Conservation (phyloP, 2,888 invertebrate genomes). For the Meiosimyza platycephala region DNA sequence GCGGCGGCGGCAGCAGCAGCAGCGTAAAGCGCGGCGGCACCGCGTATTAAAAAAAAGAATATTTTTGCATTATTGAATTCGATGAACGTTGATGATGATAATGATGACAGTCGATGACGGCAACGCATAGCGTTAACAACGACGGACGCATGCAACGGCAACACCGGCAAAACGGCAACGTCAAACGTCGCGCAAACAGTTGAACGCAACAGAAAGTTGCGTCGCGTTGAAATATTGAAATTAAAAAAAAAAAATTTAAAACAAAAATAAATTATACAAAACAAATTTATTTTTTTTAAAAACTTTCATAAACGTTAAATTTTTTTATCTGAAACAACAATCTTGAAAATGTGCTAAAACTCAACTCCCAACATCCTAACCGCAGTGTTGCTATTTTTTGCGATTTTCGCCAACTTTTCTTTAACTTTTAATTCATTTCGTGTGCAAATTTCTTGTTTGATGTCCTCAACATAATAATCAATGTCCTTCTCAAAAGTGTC, state of each 20-base stretch:
- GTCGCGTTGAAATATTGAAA: conserved; percentile 33
- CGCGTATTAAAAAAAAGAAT: too few relatives aligned
- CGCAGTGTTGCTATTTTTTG: too few relatives aligned
- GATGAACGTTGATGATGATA: conserved; percentile 44
- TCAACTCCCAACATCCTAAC: too few relatives aligned
- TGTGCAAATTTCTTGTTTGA: too few relatives aligned
- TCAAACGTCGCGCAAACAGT: not conserved
- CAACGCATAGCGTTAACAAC: conserved; percentile 54
- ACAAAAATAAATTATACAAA: conserved; percentile 20
- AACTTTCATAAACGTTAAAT: conserved; percentile 14
- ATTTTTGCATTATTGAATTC: not conserved
- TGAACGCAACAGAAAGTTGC: not conserved
- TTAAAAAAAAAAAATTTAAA: conserved; percentile 25
- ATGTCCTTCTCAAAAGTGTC: too few relatives aligned
- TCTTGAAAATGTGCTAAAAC: too few relatives aligned
- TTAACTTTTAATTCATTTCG: too few relatives aligned
- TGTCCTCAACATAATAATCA: too few relatives aligned
- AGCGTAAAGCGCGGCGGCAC: conserved; percentile 9
- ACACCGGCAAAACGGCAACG: not conserved
- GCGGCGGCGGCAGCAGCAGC: conserved; percentile 27
- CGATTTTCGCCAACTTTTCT: too few relatives aligned
- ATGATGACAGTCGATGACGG: conserved; percentile 58
- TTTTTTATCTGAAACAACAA: not conserved
- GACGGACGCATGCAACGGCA: not conserved
- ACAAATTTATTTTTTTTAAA: not conserved